Evolutionary conservation across 2,797 vertebrate genomes (phyloP), one percentile per base, ranked within the genome.

Genomic region (Notoglanidium macrostoma): DNA sequence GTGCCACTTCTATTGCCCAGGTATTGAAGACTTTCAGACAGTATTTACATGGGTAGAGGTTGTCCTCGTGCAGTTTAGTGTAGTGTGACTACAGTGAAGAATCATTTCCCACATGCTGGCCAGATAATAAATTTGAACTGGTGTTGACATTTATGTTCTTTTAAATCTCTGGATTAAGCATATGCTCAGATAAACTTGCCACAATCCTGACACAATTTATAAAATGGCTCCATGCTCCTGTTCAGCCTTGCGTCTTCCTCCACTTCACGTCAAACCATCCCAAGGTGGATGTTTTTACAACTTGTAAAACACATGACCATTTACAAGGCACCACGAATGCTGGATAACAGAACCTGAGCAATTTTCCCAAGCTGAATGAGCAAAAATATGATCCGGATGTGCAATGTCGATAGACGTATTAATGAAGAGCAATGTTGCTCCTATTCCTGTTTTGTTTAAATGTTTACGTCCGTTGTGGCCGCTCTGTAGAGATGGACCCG

Each of bases 21-120:
- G 80, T 72, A 35, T 26, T 80, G 77, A 81, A 86, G 15, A 86
- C 57, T 78, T 70, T 80, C 26, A 86, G 8, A 59, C 85, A 81
- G 67, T 81, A 86, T 10, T 86, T 86, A 55, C 85, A 86, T 0
- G 78, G 68, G 11, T 63, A 57, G 4, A 63, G 68, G 1, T 68
- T 12, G 11, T 74, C 68, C 15, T 32, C 10, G 7, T 87, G 78
- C 17, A 72, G 40, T 23, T 51, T 51, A 15, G 55, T 82, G 68
- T 21, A 49, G 55, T 87, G 78, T 11, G 35, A 61, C 67, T 73
- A 63, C 68, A 3, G 78, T 87, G 11, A 51, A 40, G 79, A 87
- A 87, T 5, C 54, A 61, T 51, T 83, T 82, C 11, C 57, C 68
- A 6, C 86, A 87, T n/a, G 61, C 67, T n/a, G 68, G 79, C 63